Evolutionary conservation across 2,797 vertebrate genomes (phyloP), one percentile per base, ranked within the genome.

Genomic region (Ataeniobius toweri): DNA sequence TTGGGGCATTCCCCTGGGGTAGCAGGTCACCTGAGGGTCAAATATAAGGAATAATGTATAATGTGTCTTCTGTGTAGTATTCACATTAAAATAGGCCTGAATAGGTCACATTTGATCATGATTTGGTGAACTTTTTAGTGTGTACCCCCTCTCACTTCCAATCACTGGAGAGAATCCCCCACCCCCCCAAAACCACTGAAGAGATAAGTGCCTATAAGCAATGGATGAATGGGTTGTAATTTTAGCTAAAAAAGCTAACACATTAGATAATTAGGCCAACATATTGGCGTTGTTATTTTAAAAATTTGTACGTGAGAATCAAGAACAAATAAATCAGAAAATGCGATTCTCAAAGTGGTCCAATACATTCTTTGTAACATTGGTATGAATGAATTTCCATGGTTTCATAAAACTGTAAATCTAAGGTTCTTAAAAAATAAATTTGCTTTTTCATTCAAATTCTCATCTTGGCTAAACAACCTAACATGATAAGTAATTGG

Each of bases 21-120:
- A 41, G 61, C 59, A 72, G 79, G 85, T 90, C 75, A 67, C 71
- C 55, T 28, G 36, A 65, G 9, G 56, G 81, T 82, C 78, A 85
- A 73, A 67, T 10, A 7, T 39, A 81, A 28, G 12, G 58, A 72
- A 76, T 36, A 10, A 74, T 36, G 36, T 36, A 36, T 36, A 63
- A 36, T 26, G n/a, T 8, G 13, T n/a, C 36, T 28, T 55, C 5
- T 22, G 9, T 22, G 9, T 55, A 28, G 48, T 20, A 13, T 73
- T 71, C 46, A 44, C 61, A 63, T 58, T 9, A 7, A 56, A 28
- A 56, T 16, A 13, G 44, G 20, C 6, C 24, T 55, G 16, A n/a
- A 58, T 41, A n/a, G 22, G 58, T 6, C 13, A 24, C 5, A 12
- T 68, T 44, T 13, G 3, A 24, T 68, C 65, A 28, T 71, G 16